Evolutionary conservation across 2,797 vertebrate genomes (phyloP), one percentile per base, ranked within the genome.

Genomic region (Arremon aurantiirostris): DNA sequence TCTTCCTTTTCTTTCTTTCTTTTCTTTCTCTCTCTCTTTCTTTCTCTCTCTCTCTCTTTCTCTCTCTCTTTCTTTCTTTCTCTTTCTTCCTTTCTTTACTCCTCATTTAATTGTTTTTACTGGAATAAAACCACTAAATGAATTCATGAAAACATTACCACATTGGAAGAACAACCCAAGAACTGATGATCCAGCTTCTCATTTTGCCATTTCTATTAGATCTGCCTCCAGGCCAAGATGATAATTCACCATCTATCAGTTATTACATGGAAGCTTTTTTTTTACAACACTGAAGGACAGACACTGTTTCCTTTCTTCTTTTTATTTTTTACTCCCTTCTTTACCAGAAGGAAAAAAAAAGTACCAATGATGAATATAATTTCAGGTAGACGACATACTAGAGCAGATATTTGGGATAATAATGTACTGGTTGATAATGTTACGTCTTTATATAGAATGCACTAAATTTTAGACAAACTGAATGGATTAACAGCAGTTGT

Each of bases 11-110:
- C 20, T 30, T 81, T 85, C 53, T 55, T 9, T 53, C 30, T 55
- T 24, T 14, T 47, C 12, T 23, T 6, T 11, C 28, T 39, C 24
- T 8, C 21, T 52, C 14, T 44, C 11, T 22, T 23, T 47, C 22
- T 47, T 4, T 14, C 21, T 52, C 19, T 14, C 15, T 52, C 15
- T 78, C 21, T 46, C 5, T 20, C 10, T 20, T 6, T 20, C 8
- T 20, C 12, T 20, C 5, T 53, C 3, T 32, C 2, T 20, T 2
- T n/a, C 6, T 18, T 6, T 39, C 4, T 27, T 15, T 20, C 14
- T 12, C 35, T 39, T 4, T 8, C 26, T 35, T 11, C 14, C 27
- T 42, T 3, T 6, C 20, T 30, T 81, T 85, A 23, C 8, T 73
- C 14, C 64, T 21, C 9, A 57, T 82, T 28, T 76, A 76, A 6